Conservation (phyloP, 2,113 vertebrate species). For the Pelmatolapia mariae region DNA sequence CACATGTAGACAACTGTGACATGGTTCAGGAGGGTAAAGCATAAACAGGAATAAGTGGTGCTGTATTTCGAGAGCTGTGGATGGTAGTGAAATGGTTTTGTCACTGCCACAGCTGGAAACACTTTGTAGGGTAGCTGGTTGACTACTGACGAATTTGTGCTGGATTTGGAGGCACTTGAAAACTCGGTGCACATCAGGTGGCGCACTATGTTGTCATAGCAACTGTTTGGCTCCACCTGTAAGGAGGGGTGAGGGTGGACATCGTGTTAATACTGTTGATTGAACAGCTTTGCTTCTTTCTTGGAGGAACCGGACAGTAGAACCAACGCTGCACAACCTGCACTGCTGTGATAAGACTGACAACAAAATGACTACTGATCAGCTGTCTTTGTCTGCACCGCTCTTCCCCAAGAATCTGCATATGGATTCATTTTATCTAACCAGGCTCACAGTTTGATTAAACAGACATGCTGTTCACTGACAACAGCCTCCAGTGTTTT, state of each 20-base stretch:
- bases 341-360: not conserved
- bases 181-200: not conserved
- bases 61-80: not conserved
- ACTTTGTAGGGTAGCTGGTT: not conserved
- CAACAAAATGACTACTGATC: not conserved
- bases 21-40: not conserved
- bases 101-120: constrained; percentile 10
- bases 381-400: not conserved
- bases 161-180: not conserved
- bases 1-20: not conserved
- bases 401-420: not conserved
- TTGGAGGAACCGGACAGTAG: not conserved
- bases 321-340: not conserved
- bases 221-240: constrained; percentile 15
- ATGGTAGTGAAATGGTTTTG: constrained; percentile 12
- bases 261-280: not conserved
- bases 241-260: not conserved
- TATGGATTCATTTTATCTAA: not conserved
- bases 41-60: not conserved
- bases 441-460: not conserved
- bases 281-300: not conserved
- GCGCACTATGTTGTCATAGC: not conserved
- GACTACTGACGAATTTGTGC: constrained; percentile 3
- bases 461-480: not conserved
- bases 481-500: not conserved